Evolutionary conservation across 2,113 vertebrate genomes (phyloP).

Genomic region (Hippoglossus stenolepis): DNA sequence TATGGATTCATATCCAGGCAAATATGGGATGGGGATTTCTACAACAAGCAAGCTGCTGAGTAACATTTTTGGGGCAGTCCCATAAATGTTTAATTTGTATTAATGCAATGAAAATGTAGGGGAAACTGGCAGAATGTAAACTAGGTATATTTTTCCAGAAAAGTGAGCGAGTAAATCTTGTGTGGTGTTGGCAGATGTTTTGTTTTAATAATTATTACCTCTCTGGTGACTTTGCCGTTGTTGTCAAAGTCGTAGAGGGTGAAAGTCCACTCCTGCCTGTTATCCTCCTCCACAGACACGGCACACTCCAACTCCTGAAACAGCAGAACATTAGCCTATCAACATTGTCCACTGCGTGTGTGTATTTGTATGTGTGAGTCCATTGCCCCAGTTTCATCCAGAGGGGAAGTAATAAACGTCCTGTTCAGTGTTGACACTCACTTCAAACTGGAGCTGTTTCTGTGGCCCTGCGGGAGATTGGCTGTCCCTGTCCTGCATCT

Average conservation of each 20-base stretch:
- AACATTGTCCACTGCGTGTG: conserved; percentile 21
- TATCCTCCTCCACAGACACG: conserved; percentile 97
- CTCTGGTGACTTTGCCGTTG: conserved; percentile 97
- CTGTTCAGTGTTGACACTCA: conserved; percentile 78
- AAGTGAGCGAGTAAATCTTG: not conserved
- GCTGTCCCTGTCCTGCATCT: conserved; percentile 87
- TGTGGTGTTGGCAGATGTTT: conserved; percentile 2
- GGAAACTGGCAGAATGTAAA: too few species aligned
- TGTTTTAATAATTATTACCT: conserved; percentile 83
- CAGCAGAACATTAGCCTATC: conserved; percentile 42
- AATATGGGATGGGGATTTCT: not conserved
- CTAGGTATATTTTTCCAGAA: not conserved
- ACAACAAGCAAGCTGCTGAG: not conserved
- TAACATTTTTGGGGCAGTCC: not conserved
- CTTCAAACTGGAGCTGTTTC: conserved; percentile 98
- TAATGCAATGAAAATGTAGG: too few species aligned
- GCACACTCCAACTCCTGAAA: conserved; percentile 97
- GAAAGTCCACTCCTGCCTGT: conserved; percentile 99
- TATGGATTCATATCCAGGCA: conserved; percentile 2
- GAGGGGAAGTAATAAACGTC: conserved; percentile 57
- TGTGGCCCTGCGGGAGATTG: conserved; percentile 85
- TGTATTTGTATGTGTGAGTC: conserved; percentile 32
- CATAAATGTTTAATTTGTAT: too few species aligned
- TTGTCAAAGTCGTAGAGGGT: conserved; percentile 99
- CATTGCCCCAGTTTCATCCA: conserved; percentile 58